Evolutionary conservation across 2,113 vertebrate genomes (phyloP).

Genomic region (Herpailurus yagouaroundi): DNA sequence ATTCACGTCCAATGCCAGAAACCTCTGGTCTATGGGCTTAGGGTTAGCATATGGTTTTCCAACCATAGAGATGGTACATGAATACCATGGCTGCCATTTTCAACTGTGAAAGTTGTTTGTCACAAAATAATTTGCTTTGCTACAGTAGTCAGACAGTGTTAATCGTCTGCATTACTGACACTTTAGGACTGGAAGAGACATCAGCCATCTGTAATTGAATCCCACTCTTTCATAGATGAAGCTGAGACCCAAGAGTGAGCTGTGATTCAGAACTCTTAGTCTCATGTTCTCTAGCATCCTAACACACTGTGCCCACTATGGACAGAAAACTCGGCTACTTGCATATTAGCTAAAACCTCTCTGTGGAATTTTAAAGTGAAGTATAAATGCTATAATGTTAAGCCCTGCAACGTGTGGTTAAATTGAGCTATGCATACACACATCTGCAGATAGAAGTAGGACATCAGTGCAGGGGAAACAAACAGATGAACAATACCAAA

Average conservation of each 20-base stretch:
- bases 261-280: background rate
- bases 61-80: background rate
- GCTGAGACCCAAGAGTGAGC: background rate
- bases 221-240: background rate
- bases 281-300: too few species aligned
- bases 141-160: background rate
- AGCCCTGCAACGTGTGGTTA: background rate
- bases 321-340: background rate
- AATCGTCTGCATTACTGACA: background rate
- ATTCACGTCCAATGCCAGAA: background rate
- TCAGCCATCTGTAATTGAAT: background rate
- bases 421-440: background rate
- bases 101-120: background rate
- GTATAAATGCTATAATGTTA: background rate
- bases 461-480: background rate
- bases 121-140: background rate
- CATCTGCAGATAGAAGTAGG: background rate
- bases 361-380: background rate
- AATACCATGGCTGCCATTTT: background rate
- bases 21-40: background rate
- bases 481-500: background rate
- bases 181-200: background rate
- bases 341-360: background rate
- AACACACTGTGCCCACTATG: background rate
- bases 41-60: background rate